Evolutionary conservation across 1,140 invertebrate species (phyloP).

Genomic region (Brachionus sp.): DNA sequence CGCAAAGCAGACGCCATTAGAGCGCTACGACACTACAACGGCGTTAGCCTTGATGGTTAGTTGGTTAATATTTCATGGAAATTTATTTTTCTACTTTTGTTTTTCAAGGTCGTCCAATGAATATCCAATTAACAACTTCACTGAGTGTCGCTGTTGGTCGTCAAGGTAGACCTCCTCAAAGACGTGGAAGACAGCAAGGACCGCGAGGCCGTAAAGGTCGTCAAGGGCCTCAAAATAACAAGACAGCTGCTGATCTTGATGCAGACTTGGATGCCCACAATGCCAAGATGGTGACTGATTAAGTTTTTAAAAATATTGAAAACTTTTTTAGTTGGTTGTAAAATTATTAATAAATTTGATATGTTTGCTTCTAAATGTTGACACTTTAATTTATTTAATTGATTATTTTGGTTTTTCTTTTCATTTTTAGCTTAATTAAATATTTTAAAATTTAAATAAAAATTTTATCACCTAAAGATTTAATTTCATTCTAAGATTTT

Average conservation of each 20-base stretch:
- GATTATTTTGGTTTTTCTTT: too few relatives aligned
- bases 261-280: constrained; percentile 36
- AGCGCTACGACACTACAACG: constrained; percentile 96
- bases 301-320: neutral
- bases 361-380: neutral
- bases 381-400: neutral
- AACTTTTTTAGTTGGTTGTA: neutral
- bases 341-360: neutral
- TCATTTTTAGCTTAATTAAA: too few relatives aligned
- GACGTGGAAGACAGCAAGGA: neutral
- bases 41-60: constrained; percentile 85
- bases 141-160: neutral
- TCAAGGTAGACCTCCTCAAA: neutral
- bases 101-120: constrained; percentile 39
- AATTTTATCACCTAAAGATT: too few relatives aligned
- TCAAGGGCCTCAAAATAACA: neutral
- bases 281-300: constrained; percentile 41
- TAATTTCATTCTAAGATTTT: too few relatives aligned
- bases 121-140: constrained; percentile 33
- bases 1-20: constrained; percentile 82
- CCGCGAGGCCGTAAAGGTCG: neutral
- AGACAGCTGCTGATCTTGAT: constrained; percentile 13
- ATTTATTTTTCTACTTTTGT: neutral
- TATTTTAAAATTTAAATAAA: too few relatives aligned
- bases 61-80: constrained; percentile 51